Base-by-base conservation (phyloP, 1,140 invertebrate genomes). In the Mya arenaria region DNA sequence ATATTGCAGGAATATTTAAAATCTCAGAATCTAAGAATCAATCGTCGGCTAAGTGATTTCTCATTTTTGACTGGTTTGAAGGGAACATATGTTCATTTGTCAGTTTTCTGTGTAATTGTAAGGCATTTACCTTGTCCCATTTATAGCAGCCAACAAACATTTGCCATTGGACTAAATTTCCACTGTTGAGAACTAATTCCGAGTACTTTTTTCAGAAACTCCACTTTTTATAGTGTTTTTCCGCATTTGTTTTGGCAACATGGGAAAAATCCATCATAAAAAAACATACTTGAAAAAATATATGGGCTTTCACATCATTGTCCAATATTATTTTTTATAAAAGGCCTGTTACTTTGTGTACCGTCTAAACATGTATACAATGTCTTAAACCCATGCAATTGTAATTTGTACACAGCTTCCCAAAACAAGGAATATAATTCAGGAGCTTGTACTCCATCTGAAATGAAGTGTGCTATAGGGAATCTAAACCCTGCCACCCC, bases 401-500 rank as follows among this genome's bases (percentile, higher is more conserved):
- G 41, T 8, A 85, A 28, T 32, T 56, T 66, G 39, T 83, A 48
- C 19, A 83, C 56, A 23, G 68, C 62, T 73, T 74, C 34, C 82
- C 77, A 86, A 55, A 84, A 80, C n/a, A 78, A 37, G 19, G 39
- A 17, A 55, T 85, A 83, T 17, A 83, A 23, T n/a, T 87, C 73
- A 23, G 82, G 32, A 15, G 60, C 75, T n/a, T 75, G 63, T 2
- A 75, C 62, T 62, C 79, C 81, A 41, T 30, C 60, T 13, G 62
- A 62, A 13, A 75, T 69, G 30, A 81, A 86, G 60, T 86, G 77
- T n/a, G 82, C 77, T 73, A 84, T 81, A 6, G 81, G 82, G 36
- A 81, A 84, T n/a, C 63, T 25, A 41, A 86, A 83, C 1, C 83
- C 83, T 41, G 72, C 75, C 1, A 79, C 15, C 36, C 83, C 79